A percentile compares a stretch with the other conserved stretches of the same genome.
phyloP scores from a whole-genome alignment of 2,888 invertebrate genomes.

The Seira ritae region DNA sequence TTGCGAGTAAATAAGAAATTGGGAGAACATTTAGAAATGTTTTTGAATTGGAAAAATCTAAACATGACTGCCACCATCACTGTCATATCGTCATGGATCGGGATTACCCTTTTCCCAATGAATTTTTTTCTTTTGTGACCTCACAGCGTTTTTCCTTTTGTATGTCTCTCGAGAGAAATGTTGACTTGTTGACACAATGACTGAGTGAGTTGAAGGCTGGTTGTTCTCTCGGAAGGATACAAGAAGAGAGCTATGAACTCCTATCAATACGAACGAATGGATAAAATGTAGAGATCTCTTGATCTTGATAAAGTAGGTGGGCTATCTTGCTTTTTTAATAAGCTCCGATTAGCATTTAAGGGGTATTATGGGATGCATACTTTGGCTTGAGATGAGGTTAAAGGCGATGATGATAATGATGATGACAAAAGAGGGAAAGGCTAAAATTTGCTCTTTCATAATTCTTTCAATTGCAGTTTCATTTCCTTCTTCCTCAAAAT shows the following conservation, averaged over 20 bases:
- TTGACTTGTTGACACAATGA: slow-evolving; percentile 54
- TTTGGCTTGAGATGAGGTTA: no score
- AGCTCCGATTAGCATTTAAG: no score
- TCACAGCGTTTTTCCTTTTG: slow-evolving; percentile 41
- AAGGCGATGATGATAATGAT: no score
- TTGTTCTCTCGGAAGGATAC: not conserved
- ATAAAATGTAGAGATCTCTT: slow-evolving; percentile 22
- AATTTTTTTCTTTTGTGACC: not conserved
- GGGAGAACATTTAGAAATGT: no score
- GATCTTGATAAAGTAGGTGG: slow-evolving; percentile 53
- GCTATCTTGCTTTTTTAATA: slow-evolving; percentile 28
- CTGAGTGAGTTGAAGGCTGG: no score
- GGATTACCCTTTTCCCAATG: not conserved
- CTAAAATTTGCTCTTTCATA: no score
- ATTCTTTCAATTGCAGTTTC: no score
- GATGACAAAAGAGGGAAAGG: slow-evolving; percentile 2
- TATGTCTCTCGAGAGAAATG: slow-evolving; percentile 22
- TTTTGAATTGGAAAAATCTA: slow-evolving; percentile 35
- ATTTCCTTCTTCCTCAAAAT: no score
- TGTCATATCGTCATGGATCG: no score
- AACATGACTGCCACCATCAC: slow-evolving; percentile 39
- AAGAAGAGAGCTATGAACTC: slow-evolving; percentile 7
- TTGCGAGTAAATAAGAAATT: slow-evolving; percentile 42
- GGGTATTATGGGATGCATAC: not conserved
- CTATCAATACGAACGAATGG: slow-evolving; percentile 23